A percentile compares a stretch with the other conserved stretches of the same genome.
These are phyloP conservation scores for Orthosia incerta DNA, from an alignment of 2,888 invertebrate genomes.

Conservation along the genomic window DNA sequence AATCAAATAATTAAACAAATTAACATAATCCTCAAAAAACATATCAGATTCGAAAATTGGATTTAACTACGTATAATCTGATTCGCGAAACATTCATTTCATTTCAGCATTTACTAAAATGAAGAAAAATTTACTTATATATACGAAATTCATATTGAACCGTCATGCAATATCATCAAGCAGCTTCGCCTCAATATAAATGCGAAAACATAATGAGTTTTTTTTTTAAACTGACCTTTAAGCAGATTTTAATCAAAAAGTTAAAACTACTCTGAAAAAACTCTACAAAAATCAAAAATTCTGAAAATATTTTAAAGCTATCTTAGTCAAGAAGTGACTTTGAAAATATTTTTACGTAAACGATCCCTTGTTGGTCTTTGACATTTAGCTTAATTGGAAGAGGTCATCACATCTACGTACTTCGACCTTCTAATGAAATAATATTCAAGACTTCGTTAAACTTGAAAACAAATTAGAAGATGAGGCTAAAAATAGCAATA, in stretches of 20 bases:
- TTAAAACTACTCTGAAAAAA: conserved; percentile 18
- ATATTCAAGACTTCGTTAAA: neutral
- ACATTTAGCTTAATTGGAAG: neutral
- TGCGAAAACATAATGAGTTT: conserved; percentile 7
- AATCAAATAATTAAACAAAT: neutral
- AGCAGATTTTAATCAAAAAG: conserved; percentile 38
- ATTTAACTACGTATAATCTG: neutral
- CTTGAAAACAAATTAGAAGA: neutral
- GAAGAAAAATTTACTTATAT: neutral
- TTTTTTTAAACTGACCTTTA: conserved; percentile 10
- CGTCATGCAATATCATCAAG: neutral
- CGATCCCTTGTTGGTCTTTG: neutral
- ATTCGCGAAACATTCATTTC: neutral
- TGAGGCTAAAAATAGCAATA: neutral
- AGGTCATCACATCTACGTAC: no score
- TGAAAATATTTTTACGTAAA: conserved; percentile 7
- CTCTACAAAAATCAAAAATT: neutral
- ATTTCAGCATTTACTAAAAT: neutral
- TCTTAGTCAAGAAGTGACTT: neutral
- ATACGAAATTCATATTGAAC: neutral
- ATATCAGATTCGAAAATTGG: neutral
- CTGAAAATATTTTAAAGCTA: neutral
- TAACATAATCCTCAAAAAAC: neutral
- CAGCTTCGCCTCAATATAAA: neutral
- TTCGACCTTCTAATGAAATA: neutral